These are phyloP conservation scores for Melanotaenia duboulayi DNA, from an alignment of 2,113 vertebrate species.

Conservation along the genomic window DNA sequence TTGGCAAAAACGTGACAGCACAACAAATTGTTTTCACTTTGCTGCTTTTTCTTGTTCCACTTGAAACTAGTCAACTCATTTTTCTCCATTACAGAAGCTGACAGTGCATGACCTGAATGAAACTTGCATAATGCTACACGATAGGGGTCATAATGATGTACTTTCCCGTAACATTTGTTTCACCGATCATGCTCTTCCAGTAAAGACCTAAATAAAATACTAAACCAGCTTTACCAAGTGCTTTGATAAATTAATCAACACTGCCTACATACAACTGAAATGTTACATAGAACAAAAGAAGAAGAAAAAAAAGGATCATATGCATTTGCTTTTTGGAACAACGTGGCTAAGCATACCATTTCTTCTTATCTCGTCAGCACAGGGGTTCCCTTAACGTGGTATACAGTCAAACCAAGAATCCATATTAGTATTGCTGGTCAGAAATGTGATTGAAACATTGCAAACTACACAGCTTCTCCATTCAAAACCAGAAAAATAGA, in stretches of 20 bases:
- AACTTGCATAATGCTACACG: not conserved
- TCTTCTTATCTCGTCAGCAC: not conserved
- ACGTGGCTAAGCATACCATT: not conserved
- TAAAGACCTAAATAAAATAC: slow-evolving; percentile 32
- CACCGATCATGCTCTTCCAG: slow-evolving; percentile 26
- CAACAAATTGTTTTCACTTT: not conserved
- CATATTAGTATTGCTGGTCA: slow-evolving; percentile 12
- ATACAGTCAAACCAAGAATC: slow-evolving; percentile 37
- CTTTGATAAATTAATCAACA: slow-evolving; percentile 31
- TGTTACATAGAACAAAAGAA: no score
- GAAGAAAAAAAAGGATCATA: not conserved
- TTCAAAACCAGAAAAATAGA: slow-evolving; percentile 22
- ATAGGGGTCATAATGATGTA: slow-evolving; percentile 25
- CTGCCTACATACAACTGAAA: slow-evolving; percentile 19
- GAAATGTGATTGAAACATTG: slow-evolving; percentile 35
- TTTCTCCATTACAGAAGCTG: slow-evolving; percentile 7
- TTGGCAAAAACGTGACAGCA: not conserved
- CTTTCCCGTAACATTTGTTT: slow-evolving; percentile 46
- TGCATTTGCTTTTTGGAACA: not conserved
- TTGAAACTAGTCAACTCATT: slow-evolving; percentile 1
- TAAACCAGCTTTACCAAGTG: not conserved
- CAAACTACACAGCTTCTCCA: slow-evolving; percentile 1
- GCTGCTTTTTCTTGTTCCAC: not conserved
- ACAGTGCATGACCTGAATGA: slow-evolving; percentile 44
- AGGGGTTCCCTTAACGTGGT: not conserved